phyloP scores from a whole-genome alignment of 2,797 vertebrate genomes.

The Amblyraja radiata region DNA sequence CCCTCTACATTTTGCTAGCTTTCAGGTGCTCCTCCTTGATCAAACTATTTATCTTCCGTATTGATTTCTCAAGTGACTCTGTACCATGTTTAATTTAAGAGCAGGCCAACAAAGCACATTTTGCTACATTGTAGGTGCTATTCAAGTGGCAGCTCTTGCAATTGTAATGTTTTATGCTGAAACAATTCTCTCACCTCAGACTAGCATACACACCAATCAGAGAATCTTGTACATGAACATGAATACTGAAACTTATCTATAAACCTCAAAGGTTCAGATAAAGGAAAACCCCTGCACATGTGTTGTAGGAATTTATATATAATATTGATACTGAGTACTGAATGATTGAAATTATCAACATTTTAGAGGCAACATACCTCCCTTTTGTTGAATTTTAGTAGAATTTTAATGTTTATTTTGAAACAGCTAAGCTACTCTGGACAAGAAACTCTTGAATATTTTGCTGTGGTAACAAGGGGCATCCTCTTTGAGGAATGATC shows the following conservation, averaged over 20 bases:
- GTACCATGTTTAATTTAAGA: too few relatives aligned
- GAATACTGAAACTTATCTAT: background rate
- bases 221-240: background rate
- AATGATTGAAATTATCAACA: background rate
- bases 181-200: background rate
- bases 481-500: background rate
- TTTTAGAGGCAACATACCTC: background rate
- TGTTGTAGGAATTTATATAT: background rate
- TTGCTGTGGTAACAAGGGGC: background rate
- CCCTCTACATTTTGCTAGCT: too few relatives aligned
- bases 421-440: background rate
- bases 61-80: too few relatives aligned
- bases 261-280: background rate
- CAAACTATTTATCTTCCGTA: too few relatives aligned
- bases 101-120: too few relatives aligned
- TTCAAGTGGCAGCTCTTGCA: too few relatives aligned
- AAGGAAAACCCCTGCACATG: background rate
- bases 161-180: background rate
- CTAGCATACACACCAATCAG: too few relatives aligned
- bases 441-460: background rate
- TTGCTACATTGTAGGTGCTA: too few relatives aligned
- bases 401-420: slow-evolving; percentile 1
- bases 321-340: background rate
- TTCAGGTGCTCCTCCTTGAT: too few relatives aligned
- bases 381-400: background rate